Percentiles rank a stretch among this genome's conserved stretches.
Conservation (phyloP, 2,113 vertebrate species). For the Phocoena phocoena region DNA sequence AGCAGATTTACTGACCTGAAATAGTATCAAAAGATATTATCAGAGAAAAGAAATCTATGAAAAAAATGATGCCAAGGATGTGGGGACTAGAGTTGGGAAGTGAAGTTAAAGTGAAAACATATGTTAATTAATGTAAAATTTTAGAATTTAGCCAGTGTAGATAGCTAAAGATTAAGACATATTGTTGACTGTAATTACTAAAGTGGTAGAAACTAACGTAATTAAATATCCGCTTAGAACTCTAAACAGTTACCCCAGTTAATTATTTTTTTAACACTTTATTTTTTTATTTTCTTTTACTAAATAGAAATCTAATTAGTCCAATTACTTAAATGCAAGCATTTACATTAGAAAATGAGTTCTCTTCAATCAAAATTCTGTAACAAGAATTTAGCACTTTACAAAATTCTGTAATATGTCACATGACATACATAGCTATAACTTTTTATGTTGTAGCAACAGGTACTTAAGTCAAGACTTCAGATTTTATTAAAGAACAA, state of each 20-base stretch:
- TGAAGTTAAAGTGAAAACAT: slow-evolving; percentile 4
- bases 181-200: neutral
- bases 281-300: neutral
- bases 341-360: slow-evolving; percentile 41
- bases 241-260: slow-evolving; percentile 7
- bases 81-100: neutral
- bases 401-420: slow-evolving; percentile 23
- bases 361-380: slow-evolving; percentile 32
- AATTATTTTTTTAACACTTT: slow-evolving; percentile 1
- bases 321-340: neutral
- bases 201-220: slow-evolving; percentile 10
- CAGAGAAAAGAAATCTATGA: neutral
- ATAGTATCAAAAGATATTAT: neutral
- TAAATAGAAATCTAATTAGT: neutral
- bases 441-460: neutral
- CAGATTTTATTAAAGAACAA: neutral
- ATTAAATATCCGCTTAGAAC: slow-evolving; percentile 51
- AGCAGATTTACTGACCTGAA: neutral
- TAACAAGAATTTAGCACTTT: neutral
- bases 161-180: slow-evolving; percentile 7
- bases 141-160: neutral
- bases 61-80: neutral
- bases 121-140: slow-evolving; percentile 17
- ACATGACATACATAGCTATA: neutral
- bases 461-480: neutral